Percentiles rank a stretch among this genome's conserved stretches.
These are phyloP conservation scores for Solen grandis DNA, from an alignment of 1,140 invertebrate species.

Conservation along the genomic window DNA sequence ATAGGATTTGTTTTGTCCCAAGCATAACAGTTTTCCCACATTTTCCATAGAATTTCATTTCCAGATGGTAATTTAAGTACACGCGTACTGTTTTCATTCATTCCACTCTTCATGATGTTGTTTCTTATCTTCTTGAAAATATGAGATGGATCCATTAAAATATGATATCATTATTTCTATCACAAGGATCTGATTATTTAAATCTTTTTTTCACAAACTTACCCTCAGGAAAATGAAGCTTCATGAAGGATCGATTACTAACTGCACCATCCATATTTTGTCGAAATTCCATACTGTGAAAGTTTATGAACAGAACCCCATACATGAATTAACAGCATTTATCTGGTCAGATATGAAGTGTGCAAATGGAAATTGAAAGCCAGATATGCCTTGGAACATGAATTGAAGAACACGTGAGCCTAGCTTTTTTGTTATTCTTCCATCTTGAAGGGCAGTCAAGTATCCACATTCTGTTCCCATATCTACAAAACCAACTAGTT, in stretches of 20 bases:
- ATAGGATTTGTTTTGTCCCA: conserved; percentile 39
- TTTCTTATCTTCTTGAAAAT: too few relatives aligned
- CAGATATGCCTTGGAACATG: conserved; percentile 49
- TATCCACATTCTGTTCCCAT: conserved; percentile 24
- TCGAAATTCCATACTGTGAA: conserved; percentile 33
- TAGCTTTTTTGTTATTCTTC: conserved; percentile 25
- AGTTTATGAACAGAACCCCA: conserved; percentile 41
- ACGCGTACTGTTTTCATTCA: background rate
- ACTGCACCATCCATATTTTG: too few relatives aligned
- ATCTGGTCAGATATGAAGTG: too few relatives aligned
- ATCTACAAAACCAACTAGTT: conserved; percentile 40
- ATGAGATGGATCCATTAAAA: conserved; percentile 12
- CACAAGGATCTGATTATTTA: too few relatives aligned
- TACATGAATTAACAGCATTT: conserved; percentile 24
- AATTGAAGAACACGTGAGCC: conserved; percentile 55
- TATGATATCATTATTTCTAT: too few relatives aligned
- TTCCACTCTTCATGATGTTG: conserved; percentile 23
- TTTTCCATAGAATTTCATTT: conserved; percentile 26
- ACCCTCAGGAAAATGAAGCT: too few relatives aligned
- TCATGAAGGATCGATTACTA: too few relatives aligned
- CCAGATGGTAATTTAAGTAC: background rate
- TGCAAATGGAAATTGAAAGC: conserved; percentile 56
- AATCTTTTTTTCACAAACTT: too few relatives aligned
- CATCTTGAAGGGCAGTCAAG: background rate
- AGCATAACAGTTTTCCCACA: conserved; percentile 19